phyloP scores from a whole-genome alignment of 2,888 invertebrate species.

The Drepana falcataria region DNA sequence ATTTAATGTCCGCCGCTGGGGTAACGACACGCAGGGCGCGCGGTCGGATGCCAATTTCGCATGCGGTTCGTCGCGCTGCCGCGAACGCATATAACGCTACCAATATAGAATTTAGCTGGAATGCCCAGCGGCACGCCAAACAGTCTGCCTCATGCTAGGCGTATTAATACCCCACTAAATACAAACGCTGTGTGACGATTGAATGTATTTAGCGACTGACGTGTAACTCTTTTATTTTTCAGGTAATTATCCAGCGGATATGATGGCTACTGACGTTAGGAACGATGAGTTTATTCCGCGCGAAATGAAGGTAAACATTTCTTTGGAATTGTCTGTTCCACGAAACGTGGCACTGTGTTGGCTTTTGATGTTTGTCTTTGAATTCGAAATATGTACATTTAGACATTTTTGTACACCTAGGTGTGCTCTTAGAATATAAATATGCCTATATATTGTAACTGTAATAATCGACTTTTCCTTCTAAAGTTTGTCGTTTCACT shows the following conservation, averaged over 20 bases:
- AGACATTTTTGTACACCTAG: too few species aligned
- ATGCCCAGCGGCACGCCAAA: conserved; percentile 45
- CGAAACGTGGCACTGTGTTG: neutral
- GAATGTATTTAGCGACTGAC: conserved; percentile 10
- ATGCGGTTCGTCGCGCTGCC: conserved; percentile 12
- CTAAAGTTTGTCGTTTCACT: too few species aligned
- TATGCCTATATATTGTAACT: too few species aligned
- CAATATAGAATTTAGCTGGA: conserved; percentile 44
- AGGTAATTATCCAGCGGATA: conserved; percentile 31
- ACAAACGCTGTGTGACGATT: conserved; percentile 5
- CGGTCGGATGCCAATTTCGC: conserved; percentile 25
- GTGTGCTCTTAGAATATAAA: too few species aligned
- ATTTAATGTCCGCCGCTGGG: conserved; percentile 38
- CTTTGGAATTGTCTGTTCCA: conserved; percentile 1
- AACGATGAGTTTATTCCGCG: neutral
- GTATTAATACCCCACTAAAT: conserved; percentile 9
- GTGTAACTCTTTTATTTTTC: conserved; percentile 22
- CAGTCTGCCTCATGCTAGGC: conserved; percentile 40
- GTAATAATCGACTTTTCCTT: too few species aligned
- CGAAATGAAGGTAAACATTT: conserved; percentile 1
- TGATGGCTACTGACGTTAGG: conserved; percentile 6
- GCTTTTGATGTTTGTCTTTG: neutral
- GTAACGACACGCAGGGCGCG: conserved; percentile 25
- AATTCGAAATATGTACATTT: too few species aligned
- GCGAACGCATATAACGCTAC: conserved; percentile 32